Conservation (phyloP, 2,797 vertebrate species). For the Megaceryle alcyon region DNA sequence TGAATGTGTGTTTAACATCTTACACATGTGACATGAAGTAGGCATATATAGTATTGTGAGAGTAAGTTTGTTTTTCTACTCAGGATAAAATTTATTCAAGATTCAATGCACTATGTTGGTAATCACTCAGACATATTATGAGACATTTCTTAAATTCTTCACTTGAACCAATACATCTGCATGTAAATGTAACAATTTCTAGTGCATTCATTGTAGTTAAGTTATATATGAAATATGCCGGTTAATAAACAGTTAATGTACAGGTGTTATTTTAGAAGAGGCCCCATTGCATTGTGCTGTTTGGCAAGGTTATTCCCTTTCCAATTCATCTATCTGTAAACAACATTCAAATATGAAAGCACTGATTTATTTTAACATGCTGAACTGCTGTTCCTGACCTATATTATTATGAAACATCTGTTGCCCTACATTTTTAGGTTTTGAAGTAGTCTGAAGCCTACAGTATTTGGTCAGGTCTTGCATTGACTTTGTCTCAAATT, state of each 20-base stretch:
- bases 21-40: not conserved
- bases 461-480: not conserved
- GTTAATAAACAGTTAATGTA: conserved; percentile 24
- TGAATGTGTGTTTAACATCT: not conserved
- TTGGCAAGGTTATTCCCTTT: conserved; percentile 11
- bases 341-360: conserved; percentile 19
- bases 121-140: not conserved
- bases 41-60: not conserved
- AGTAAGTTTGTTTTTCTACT: not conserved
- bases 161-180: not conserved
- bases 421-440: conserved; percentile 31
- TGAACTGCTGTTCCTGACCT: conserved; percentile 34
- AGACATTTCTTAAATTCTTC: not conserved
- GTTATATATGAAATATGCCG: not conserved
- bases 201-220: not conserved
- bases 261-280: conserved; percentile 10
- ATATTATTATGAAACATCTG: conserved; percentile 49
- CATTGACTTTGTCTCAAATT: not conserved
- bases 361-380: conserved; percentile 32
- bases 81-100: not conserved
- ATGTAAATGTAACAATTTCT: not conserved
- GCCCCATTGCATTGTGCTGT: not conserved
- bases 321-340: conserved; percentile 16
- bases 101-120: not conserved
- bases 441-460: not conserved